Conservation (phyloP, 2,888 invertebrate genomes). For the Octonoba sinensis region DNA sequence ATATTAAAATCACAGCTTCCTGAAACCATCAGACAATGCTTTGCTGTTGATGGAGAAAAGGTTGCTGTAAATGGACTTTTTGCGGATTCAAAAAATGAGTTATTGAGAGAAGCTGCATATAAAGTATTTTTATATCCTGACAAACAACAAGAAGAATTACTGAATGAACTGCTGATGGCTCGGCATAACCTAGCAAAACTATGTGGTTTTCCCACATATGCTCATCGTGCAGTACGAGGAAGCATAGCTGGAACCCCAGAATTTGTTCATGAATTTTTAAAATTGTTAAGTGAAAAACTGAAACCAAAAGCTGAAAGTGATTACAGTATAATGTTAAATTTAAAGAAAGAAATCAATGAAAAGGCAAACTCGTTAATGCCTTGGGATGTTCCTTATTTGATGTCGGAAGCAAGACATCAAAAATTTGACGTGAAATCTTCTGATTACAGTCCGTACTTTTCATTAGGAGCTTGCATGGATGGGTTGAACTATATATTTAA, state of each 20-base stretch:
- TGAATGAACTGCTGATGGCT: constrained; percentile 80
- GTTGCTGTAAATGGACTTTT: constrained; percentile 84
- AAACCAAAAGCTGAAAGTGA: constrained; percentile 70
- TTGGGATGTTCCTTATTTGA: constrained; percentile 93
- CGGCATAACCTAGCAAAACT: constrained; percentile 85
- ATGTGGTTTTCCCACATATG: constrained; percentile 91
- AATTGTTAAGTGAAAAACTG: constrained; percentile 81
- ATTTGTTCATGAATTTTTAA: constrained; percentile 84
- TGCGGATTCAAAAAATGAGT: constrained; percentile 84
- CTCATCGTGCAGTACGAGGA: constrained; percentile 78
- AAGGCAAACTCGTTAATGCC: constrained; percentile 68
- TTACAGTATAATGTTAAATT: constrained; percentile 48
- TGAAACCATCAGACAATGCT: constrained; percentile 78
- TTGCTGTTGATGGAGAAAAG: constrained; percentile 79
- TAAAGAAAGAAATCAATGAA: constrained; percentile 44
- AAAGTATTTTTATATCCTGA: constrained; percentile 86
- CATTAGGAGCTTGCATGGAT: constrained; percentile 95
- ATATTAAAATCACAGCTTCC: constrained; percentile 80
- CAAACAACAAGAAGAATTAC: constrained; percentile 80
- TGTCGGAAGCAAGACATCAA: constrained; percentile 68
- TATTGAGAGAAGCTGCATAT: constrained; percentile 88
- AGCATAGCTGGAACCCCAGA: constrained; percentile 81
- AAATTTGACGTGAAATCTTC: constrained; percentile 54
- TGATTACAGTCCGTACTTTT: constrained; percentile 82
- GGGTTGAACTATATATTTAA: constrained; percentile 92